phyloP scores from a whole-genome alignment of 2,888 invertebrate species.

The Orchesellides sinensis region DNA sequence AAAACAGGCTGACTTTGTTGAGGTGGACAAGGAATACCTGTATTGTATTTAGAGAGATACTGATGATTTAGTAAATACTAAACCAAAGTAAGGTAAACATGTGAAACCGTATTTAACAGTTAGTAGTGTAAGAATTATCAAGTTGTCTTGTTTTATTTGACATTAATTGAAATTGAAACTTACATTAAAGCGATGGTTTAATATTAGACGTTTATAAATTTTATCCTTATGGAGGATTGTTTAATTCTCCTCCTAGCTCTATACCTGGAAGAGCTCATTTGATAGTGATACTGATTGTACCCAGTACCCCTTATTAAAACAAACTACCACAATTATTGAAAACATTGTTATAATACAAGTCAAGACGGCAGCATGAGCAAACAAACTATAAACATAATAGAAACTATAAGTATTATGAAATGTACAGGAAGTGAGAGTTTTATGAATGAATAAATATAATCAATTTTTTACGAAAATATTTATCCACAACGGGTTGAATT shows the following conservation, averaged over 20 bases:
- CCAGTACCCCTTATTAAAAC: constrained; percentile 24
- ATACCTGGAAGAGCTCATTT: constrained; percentile 42
- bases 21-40: constrained; percentile 3
- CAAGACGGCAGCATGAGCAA: constrained; percentile 20
- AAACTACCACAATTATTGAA: constrained; percentile 27
- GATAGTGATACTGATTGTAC: constrained; percentile 55
- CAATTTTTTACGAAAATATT: constrained; percentile 36
- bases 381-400: not conserved
- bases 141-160: not conserved
- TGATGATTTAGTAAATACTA: constrained; percentile 40
- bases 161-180: not conserved
- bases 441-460: constrained; percentile 61
- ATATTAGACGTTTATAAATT: too few species aligned
- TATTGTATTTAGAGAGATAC: too few species aligned
- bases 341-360: not conserved
- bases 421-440: constrained; percentile 39
- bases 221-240: too few species aligned
- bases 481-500: not conserved
- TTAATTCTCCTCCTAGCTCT: constrained; percentile 10
- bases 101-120: too few species aligned
- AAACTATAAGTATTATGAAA: constrained; percentile 34
- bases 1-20: too few species aligned
- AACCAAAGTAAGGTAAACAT: too few species aligned
- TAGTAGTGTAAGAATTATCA: not conserved
- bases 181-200: too few species aligned